phyloP scores from a whole-genome alignment of 2,113 vertebrate genomes.

The Phaethon lepturus region DNA sequence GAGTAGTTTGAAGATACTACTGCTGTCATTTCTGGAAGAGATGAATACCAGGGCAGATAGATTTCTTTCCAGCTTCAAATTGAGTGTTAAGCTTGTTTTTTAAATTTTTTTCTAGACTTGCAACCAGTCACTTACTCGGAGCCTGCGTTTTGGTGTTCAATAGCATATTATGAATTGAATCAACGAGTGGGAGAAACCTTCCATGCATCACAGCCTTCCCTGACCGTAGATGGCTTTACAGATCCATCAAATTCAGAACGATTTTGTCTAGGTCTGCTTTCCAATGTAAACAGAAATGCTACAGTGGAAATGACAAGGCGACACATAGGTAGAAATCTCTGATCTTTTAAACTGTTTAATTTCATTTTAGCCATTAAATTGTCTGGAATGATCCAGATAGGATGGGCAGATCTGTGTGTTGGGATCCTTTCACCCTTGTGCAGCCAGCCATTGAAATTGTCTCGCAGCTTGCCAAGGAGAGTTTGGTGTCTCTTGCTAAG shows the following conservation, averaged over 20 bases:
- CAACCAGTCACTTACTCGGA: constrained; percentile 98
- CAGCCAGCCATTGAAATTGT: neutral
- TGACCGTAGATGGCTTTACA: constrained; percentile 97
- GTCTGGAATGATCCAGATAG: neutral
- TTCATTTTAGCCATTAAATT: neutral
- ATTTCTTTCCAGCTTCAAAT: neutral
- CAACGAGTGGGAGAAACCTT: constrained; percentile 98
- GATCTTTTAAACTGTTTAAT: neutral
- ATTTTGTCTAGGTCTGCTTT: constrained; percentile 95
- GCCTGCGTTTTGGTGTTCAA: constrained; percentile 98
- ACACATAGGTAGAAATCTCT: constrained; percentile 89
- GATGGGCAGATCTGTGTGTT: neutral
- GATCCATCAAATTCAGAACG: constrained; percentile 98
- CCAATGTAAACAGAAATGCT: constrained; percentile 96
- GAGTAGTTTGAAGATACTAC: neutral
- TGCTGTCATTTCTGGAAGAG: neutral
- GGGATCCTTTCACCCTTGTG: neutral
- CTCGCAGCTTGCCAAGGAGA: neutral
- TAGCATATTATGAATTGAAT: constrained; percentile 98
- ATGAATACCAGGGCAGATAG: neutral
- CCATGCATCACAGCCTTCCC: constrained; percentile 95
- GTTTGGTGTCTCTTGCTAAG: neutral
- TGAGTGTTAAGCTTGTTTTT: neutral
- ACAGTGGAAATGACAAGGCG: constrained; percentile 98
- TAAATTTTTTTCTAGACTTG: constrained; percentile 81